A percentile compares a stretch with the other conserved stretches of the same genome.
phyloP scores from a whole-genome alignment of 2,797 vertebrate genomes.

The Anniella stebbinsi region DNA sequence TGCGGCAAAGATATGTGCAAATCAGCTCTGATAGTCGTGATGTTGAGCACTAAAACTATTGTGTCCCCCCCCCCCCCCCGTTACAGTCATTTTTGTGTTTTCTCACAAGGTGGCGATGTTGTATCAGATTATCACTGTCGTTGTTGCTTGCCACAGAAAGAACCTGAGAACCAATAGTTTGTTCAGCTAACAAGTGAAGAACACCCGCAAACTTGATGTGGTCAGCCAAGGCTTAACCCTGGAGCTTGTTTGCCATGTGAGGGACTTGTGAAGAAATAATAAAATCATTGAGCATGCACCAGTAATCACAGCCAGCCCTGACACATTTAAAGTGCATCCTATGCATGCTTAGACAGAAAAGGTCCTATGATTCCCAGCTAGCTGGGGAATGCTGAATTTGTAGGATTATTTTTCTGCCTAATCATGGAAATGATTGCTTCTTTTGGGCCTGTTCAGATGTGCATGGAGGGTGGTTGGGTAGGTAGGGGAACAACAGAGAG shows the following conservation, averaged over 20 bases:
- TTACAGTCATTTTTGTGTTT: not conserved
- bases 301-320: not conserved
- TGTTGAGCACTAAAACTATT: fast-evolving
- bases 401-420: too few relatives aligned
- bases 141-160: fast-evolving
- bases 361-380: too few relatives aligned
- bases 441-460: too few relatives aligned
- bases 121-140: not conserved
- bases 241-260: not conserved
- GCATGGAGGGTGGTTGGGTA: too few relatives aligned
- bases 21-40: fast-evolving
- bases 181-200: not conserved
- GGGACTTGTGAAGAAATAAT: not conserved
- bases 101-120: constrained; percentile 73
- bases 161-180: not conserved
- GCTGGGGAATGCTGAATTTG: too few relatives aligned
- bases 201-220: not conserved
- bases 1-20: too few relatives aligned
- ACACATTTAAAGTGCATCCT: not conserved
- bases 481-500: too few relatives aligned
- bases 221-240: not conserved
- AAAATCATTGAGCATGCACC: not conserved
- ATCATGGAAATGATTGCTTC: too few relatives aligned
- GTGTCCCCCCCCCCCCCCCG: too few relatives aligned
- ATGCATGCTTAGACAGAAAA: not conserved